Base-by-base conservation (phyloP, 2,888 invertebrate species). In the Agrochola litura region DNA sequence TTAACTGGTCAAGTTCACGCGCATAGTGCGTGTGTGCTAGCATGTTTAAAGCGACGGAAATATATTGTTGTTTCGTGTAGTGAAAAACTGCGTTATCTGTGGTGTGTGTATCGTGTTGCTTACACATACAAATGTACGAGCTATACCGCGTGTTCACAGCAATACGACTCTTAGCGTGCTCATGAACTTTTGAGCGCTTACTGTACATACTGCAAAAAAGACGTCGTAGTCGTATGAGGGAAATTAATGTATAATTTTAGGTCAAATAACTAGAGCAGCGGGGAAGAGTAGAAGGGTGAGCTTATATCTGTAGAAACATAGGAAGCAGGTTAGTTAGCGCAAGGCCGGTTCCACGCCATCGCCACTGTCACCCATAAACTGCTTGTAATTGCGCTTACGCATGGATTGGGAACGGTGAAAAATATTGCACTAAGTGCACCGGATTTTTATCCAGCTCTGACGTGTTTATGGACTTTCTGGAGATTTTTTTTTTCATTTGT, bases 401-500 rank as follows among this genome's bases (percentile, higher is more conserved):
- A 92, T 91, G 90, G 84, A 92, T 92, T 90, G 87, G 77, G 90
- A 80, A 83, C 90, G 74, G 80, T 81, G 84, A 89, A 89, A 91
- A 91, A 91, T 89, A 90, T 88, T 83, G 60, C 56, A 70, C 63
- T 76, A 43, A 85, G 73, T 85, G 72, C 69, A 66, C 68, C 52
- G 56, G 69, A 49, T 60, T 82, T 82, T 85, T 73, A 70, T 70
- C 22, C 46, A 58, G 60, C 41, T 10, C 41, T 69, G 65, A 58
- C 12, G 56, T 72, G 30, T 70, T 70, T 70, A 82, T 37, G 52
- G 6, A 16, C 30, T 66, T 61, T 61, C 65, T 66, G 64, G 19
- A 52, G 14, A 16, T 60, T 0, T 43, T 49, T 25, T 46, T 52
- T 73, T 52, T 60, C 30, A 61, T 64, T 83, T 64, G 25, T 65